Conservation (phyloP, 2,797 vertebrate genomes). For the Protonibea diacanthus region DNA sequence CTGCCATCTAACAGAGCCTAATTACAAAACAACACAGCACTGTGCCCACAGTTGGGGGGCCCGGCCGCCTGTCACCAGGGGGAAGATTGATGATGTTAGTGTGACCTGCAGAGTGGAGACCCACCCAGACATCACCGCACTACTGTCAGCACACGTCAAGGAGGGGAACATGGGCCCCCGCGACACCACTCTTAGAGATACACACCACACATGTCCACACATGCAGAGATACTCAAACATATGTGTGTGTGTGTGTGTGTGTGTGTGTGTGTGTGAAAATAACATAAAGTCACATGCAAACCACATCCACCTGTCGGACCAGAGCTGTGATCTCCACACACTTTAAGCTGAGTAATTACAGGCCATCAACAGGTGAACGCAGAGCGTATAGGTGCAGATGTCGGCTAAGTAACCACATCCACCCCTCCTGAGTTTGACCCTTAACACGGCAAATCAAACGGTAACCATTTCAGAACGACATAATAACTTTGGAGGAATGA, state of each 20-base stretch:
- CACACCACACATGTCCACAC: slow-evolving; percentile 39
- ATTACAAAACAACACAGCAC: slow-evolving; percentile 91
- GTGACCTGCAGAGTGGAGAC: slow-evolving; percentile 86
- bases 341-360: slow-evolving; percentile 66
- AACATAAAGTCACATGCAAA: slow-evolving; percentile 37
- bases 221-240: slow-evolving; percentile 28
- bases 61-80: slow-evolving; percentile 81
- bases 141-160: slow-evolving; percentile 83
- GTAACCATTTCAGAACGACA: slow-evolving; percentile 38
- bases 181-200: slow-evolving; percentile 26
- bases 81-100: slow-evolving; percentile 92
- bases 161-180: slow-evolving; percentile 52
- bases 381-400: slow-evolving; percentile 50
- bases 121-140: slow-evolving; percentile 82
- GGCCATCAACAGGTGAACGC: slow-evolving; percentile 71
- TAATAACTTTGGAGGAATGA: slow-evolving; percentile 20
- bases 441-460: slow-evolving; percentile 49
- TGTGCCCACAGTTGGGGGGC: slow-evolving; percentile 84
- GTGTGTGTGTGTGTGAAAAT: not conserved
- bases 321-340: slow-evolving; percentile 62
- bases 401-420: slow-evolving; percentile 51
- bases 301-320: slow-evolving; percentile 71
- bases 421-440: slow-evolving; percentile 31
- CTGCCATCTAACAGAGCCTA: slow-evolving; percentile 88
- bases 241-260: slow-evolving; percentile 5